Base-by-base conservation (phyloP, 2,888 invertebrate genomes). In the Lapara coniferarum region DNA sequence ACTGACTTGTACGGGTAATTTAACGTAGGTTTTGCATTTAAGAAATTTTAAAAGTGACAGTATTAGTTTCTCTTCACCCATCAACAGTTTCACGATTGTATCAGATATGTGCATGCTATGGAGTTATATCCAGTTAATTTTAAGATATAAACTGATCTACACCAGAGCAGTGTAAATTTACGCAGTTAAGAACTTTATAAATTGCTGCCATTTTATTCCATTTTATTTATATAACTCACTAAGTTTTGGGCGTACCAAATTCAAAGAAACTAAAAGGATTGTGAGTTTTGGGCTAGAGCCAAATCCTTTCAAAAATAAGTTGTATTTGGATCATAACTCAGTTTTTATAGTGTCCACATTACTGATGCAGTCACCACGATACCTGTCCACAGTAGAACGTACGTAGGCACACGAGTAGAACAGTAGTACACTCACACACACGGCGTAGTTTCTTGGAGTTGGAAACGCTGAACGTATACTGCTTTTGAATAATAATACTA, bases 341-440 rank as follows among this genome's bases (percentile, higher is more conserved):
- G 25, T 25, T 25, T 25, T 10, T 55, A 53, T 19, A 16, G 53
- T 53, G 53, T 53, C 53, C 66, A 52, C n/a, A 53, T 53, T 53
- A n/a, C 7, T 37, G 51, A 52, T 66, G 53, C 66, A 37, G 59
- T 59, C 12, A 12, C 46, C 63, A 63, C 49, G 16, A 63, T 46
- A 46, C 16, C 46, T 16, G 12, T 19, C 63, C 46, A 63, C 59
- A 49, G 63, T 63, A 63, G 63, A 49, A 46, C 19, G 19, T 56
- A 56, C 19, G 56, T 63, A 63, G 63, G 63, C 44, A 63, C 63
- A 63, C 63, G 10, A 49, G 63, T 63, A 63, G 63, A 19, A 12
- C 30, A 63, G 72, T 69, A 46, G 67, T 70, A 71, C 72, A 68
- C 13, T 37, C 37, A 19, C 71, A 72, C 71, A 66, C 69, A 51